Percentiles rank a stretch among this genome's conserved stretches.
These are phyloP conservation scores for Dromius quadrimaculatus DNA, from an alignment of 2,888 invertebrate genomes.

Conservation along the genomic window DNA sequence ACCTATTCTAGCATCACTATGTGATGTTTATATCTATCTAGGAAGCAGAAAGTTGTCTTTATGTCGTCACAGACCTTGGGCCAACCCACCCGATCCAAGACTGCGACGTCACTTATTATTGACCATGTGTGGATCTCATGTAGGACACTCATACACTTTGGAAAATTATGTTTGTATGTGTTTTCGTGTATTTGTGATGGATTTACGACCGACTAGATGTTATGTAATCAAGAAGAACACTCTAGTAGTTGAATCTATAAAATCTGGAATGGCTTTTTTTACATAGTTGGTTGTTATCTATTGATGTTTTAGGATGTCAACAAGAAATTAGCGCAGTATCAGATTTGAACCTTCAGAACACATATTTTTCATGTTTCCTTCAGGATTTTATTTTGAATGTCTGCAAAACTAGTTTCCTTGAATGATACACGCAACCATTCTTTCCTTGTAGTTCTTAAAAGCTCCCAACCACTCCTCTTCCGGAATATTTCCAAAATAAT, in stretches of 20 bases:
- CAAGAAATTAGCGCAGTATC: no score
- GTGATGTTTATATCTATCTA: conserved; percentile 50
- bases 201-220: conserved; percentile 41
- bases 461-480: no score
- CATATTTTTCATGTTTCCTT: no score
- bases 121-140: conserved; percentile 53
- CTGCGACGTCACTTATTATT: conserved; percentile 45
- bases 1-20: background rate
- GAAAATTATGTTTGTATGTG: conserved; percentile 12
- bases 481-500: no score
- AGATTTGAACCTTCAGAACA: no score
- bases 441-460: no score
- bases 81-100: conserved; percentile 51
- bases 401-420: no score
- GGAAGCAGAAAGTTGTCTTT: conserved; percentile 53
- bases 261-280: no score
- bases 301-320: no score
- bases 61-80: conserved; percentile 53
- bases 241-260: conserved; percentile 1
- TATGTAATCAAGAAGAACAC: conserved; percentile 37
- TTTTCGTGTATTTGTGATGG: conserved; percentile 5
- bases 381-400: no score
- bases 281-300: no score
- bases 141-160: conserved; percentile 48
- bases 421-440: no score